phyloP scores from a whole-genome alignment of 1,140 invertebrate genomes.

The Temnothorax curvispinosus region DNA sequence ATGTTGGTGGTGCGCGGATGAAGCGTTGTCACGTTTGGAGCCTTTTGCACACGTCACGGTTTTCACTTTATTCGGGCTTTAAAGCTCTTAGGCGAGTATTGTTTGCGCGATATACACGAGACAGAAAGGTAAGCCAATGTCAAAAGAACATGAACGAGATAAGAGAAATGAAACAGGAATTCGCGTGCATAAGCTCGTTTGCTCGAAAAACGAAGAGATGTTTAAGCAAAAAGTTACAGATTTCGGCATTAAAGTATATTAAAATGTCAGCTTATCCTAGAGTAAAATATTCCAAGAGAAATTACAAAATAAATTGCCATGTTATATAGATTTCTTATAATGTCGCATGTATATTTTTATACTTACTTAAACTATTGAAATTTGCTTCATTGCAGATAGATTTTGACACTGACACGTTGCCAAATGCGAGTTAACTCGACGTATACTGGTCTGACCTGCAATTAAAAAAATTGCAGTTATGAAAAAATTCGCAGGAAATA shows the following conservation, averaged over 20 bases:
- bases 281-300: neutral
- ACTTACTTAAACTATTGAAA: neutral
- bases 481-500: too few relatives aligned
- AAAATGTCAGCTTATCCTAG: neutral
- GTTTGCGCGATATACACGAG: slow-evolving; percentile 27
- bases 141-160: neutral
- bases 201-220: neutral
- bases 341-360: neutral
- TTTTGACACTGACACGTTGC: too few relatives aligned
- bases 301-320: neutral
- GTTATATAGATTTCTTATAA: neutral
- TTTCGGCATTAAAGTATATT: neutral
- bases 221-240: too few relatives aligned
- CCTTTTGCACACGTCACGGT: neutral
- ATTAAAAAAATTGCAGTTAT: too few relatives aligned
- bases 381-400: too few relatives aligned
- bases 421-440: too few relatives aligned
- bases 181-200: neutral
- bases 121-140: slow-evolving; percentile 5
- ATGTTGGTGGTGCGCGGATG: neutral
- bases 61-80: slow-evolving; percentile 37
- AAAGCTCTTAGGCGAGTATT: slow-evolving; percentile 15
- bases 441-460: too few relatives aligned
- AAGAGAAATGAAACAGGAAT: neutral
- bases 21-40: slow-evolving; percentile 24